A percentile compares a stretch with the other conserved stretches of the same genome.
Conservation (phyloP, 64 coral and sea anemone species). For the Trachythela sp. region DNA sequence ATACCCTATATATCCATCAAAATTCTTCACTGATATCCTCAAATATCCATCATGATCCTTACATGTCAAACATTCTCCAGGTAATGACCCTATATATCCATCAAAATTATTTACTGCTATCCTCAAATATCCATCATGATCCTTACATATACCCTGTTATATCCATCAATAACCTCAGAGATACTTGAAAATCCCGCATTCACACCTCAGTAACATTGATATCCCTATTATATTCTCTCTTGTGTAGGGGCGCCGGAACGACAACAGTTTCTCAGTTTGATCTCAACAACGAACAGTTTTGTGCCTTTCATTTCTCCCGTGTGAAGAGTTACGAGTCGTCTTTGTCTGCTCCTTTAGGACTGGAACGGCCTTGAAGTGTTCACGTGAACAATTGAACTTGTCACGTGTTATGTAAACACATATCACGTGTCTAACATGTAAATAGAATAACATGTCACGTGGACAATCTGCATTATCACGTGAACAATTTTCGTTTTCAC, state of each 20-base stretch:
- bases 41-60: no score
- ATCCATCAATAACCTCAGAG: no score
- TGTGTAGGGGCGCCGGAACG: not conserved
- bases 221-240: not conserved
- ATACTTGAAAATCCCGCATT: not conserved
- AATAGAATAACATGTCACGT: not conserved
- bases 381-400: not conserved
- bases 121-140: not conserved
- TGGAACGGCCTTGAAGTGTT: not conserved
- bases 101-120: not conserved
- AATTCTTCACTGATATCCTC: no score
- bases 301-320: not conserved
- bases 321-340: not conserved
- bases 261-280: not conserved
- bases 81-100: not conserved
- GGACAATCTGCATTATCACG: not conserved
- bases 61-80: not conserved
- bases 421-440: no score
- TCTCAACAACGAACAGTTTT: not conserved
- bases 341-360: not conserved
- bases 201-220: not conserved
- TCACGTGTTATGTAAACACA: no score
- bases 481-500: not conserved
- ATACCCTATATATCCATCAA: no score
- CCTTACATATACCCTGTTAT: no score